These are phyloP conservation scores for Rhyacophila evoluta DNA, from an alignment of 2,888 invertebrate species.

Conservation along the genomic window DNA sequence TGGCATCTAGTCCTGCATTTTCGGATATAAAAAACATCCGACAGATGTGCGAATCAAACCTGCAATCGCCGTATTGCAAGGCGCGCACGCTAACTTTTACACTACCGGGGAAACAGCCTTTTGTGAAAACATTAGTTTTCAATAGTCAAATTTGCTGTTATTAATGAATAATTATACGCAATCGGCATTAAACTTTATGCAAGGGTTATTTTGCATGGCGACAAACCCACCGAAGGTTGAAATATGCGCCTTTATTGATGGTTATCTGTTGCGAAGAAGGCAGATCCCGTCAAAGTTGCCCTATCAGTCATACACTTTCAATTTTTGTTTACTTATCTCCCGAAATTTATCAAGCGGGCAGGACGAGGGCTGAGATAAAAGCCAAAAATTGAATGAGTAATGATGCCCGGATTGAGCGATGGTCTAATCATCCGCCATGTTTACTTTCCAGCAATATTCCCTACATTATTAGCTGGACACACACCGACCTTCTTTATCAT, in stretches of 20 bases:
- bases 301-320: slow-evolving; percentile 21
- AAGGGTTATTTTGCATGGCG: background rate
- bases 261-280: background rate
- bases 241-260: background rate
- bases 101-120: no score
- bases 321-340: slow-evolving; percentile 13
- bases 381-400: slow-evolving; percentile 19
- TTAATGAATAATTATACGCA: no score
- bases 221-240: background rate
- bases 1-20: no score
- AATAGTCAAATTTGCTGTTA: no score
- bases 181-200: no score
- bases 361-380: slow-evolving; percentile 7
- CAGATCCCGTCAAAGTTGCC: background rate
- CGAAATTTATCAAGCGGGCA: background rate
- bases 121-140: no score
- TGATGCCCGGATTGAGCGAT: slow-evolving; percentile 18
- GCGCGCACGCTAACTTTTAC: no score
- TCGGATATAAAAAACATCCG: no score
- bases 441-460: background rate
- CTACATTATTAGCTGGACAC: background rate
- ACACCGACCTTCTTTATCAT: no score
- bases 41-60: no score
- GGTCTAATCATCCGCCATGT: slow-evolving; percentile 22
- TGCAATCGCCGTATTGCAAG: no score